phyloP scores from a whole-genome alignment of 2,888 invertebrate genomes.

The Octodonta nipae region DNA sequence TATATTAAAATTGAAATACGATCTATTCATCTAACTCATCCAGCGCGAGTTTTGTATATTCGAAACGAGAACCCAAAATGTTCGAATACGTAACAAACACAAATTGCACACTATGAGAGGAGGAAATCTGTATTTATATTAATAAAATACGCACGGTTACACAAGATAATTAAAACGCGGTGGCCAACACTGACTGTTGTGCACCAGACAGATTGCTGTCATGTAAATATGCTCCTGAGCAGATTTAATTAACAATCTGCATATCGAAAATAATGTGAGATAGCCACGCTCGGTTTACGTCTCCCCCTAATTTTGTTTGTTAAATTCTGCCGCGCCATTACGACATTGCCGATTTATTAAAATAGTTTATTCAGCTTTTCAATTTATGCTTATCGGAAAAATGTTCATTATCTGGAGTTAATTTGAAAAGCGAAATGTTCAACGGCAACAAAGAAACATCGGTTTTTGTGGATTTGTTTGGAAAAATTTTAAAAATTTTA shows the following conservation, averaged over 20 bases:
- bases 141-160: slow-evolving; percentile 35
- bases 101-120: no score
- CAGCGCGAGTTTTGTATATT: no score
- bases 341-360: slow-evolving; percentile 2
- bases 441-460: no score
- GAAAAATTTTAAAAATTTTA: no score
- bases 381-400: not conserved
- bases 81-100: no score
- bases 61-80: no score
- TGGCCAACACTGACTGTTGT: slow-evolving; percentile 24
- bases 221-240: slow-evolving; percentile 36
- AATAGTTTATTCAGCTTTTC: slow-evolving; percentile 1
- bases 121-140: slow-evolving; percentile 26
- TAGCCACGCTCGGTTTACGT: slow-evolving; percentile 31
- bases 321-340: slow-evolving; percentile 18
- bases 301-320: slow-evolving; percentile 25
- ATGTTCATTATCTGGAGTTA: no score
- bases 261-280: slow-evolving; percentile 36
- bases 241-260: slow-evolving; percentile 38
- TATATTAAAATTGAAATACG: no score
- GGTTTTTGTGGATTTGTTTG: no score
- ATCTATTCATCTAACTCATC: no score
- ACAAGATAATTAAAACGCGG: slow-evolving; percentile 35
- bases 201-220: slow-evolving; percentile 38
- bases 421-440: no score